Base-by-base conservation (phyloP, 37 sponge, comb jelly and placozoan genomes). In the Agelas oroides region DNA sequence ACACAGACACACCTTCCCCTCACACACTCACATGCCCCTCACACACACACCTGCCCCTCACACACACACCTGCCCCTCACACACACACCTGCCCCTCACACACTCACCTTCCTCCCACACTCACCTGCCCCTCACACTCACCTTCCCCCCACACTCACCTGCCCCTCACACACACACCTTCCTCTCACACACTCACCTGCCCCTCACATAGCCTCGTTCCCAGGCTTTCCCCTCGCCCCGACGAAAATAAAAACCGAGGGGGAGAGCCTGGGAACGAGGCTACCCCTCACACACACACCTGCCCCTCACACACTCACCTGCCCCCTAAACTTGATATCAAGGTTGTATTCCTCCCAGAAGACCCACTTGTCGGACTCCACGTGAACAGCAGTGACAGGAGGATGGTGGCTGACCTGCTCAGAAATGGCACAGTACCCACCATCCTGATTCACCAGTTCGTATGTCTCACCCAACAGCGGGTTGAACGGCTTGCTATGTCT, bases 401-500 rank as follows among this genome's bases (percentile, higher is more conserved):
- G 98, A 56, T 98, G 98, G 57, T 98, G 98, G 66, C 92, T 91
- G 27, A 95, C 95, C 87, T 96, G 97, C 53, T 96, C 97, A 25
- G 80, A 39, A 27, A 96, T 56, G 16, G 76, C 68, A 54, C 85
- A 84, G 59, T 85, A 88, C 20, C 82, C 88, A 24, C 84, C 57
- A 21, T 87, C 87, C 54, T 84, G 77, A 37, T 91, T 57, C 38
- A 96, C 78, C 55, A 83, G 28, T 36, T 98, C 98, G 70, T 86
- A 98, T 0, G 98, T 98, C 82, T 98, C 98, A 3, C 96, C 98
- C 21, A 98, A 80, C 25, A 98, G 74, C 32, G 98, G 98, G 72
- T 98, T 98, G 81, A 98, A 98, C 17, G 98, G 98, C 63, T 98
- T 98, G 33, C 94, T 88, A 73, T 92, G 82, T 68, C 97, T 94